A percentile compares a stretch with the other conserved stretches of the same genome.
These are phyloP conservation scores for Otolemur crassicaudatus DNA, from an alignment of 2,797 vertebrate genomes.

Conservation along the genomic window DNA sequence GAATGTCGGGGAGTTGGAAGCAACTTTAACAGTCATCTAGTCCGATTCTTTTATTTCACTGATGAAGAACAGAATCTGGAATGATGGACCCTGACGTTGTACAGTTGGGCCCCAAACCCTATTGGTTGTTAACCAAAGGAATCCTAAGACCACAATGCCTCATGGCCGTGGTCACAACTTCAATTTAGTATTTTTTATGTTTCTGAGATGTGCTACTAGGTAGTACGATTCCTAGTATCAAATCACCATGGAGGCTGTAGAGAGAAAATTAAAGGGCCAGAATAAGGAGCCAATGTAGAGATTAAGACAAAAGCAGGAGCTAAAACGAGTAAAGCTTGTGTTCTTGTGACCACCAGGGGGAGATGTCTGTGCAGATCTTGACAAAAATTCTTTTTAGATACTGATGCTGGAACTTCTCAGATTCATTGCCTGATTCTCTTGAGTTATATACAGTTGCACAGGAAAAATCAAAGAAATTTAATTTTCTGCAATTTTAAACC, in stretches of 20 bases:
- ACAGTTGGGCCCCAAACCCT: background rate
- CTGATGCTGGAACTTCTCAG: background rate
- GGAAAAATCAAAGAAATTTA: background rate
- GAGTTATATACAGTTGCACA: background rate
- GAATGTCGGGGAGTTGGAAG: background rate
- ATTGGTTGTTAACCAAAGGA: background rate
- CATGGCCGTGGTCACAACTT: background rate
- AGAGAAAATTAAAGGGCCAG: background rate
- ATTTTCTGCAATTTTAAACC: background rate
- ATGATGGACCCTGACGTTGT: background rate
- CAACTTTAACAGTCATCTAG: background rate
- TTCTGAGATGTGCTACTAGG: background rate
- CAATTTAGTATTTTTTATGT: background rate
- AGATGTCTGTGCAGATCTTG: constrained; percentile 11
- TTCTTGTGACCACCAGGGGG: constrained; percentile 70
- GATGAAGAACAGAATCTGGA: background rate
- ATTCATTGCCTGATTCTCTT: background rate
- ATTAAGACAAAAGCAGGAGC: background rate
- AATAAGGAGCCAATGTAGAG: background rate
- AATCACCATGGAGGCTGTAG: background rate
- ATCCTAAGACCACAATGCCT: background rate
- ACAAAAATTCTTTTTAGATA: background rate
- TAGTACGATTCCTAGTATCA: background rate
- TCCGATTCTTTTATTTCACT: background rate
- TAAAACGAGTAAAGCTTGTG: background rate